Evolutionary conservation across 1,140 invertebrate species (phyloP), one percentile per base, ranked within the genome.

Genomic region (Melipona quadrifasciata): DNA sequence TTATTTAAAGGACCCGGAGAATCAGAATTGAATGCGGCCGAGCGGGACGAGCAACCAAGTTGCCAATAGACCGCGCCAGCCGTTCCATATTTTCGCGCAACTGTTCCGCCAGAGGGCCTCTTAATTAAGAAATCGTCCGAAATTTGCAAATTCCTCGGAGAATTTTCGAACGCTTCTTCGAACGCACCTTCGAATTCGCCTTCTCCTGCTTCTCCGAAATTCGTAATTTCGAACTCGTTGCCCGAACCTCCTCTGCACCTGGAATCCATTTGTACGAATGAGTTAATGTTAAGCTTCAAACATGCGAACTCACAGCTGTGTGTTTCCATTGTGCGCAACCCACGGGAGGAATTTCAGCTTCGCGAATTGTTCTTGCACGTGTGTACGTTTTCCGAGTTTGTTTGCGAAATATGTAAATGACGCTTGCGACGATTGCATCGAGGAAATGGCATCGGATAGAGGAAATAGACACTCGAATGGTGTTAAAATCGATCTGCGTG

Each of bases 1-100:
- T 89, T 89, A 89, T 77, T 88, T 84, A 88, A n/a, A 21, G 61
- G 65, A 67, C 64, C 12, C 24, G 17, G 65, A 10, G 39, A 86
- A 80, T 82, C 80, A 57, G 65, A 77, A 84, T 88, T 87, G 83
- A 80, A 73, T 53, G 51, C 78, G 70, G 27, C 58, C 10, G 19
- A 8, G 55, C 5, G 17, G 58, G 58, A 80, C 75, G 68, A 58
- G 47, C 82, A 79, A 80, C 53, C 39, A 47, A 39, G 67, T 79
- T 64, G 70, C 81, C 81, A 55, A 79, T 84, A 79, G 53, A 79
- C 82, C 31, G 2, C 6, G 2, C 6, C n/a, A 39, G 39, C 8
- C 27, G 55, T 72, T 79, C 82, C 76, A 79, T 71, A 84, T 71
- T 79, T 82, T 70, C 82, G 65, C 80, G 53, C 57, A 74, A n/a